Conservation (phyloP, 2,113 vertebrate species). For the Ceuthmochares aereus region DNA sequence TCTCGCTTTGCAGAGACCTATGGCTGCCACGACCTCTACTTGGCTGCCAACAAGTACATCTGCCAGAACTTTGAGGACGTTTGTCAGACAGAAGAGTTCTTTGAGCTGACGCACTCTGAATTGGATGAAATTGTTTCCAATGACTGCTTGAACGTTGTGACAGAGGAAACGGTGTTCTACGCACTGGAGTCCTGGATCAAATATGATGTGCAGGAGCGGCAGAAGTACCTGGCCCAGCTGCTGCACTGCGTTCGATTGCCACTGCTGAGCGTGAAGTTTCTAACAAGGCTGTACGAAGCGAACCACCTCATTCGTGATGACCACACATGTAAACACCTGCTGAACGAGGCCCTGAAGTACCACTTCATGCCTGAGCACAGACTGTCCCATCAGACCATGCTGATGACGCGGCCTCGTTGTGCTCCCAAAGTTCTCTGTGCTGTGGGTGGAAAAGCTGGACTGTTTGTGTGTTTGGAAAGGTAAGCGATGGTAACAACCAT, state of each 20-base stretch:
- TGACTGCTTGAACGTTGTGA: slow-evolving; percentile 95
- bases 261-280: slow-evolving; percentile 95
- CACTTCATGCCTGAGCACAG: slow-evolving; percentile 99
- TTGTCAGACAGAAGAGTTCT: slow-evolving; percentile 94
- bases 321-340: slow-evolving; percentile 94
- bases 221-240: slow-evolving; percentile 92
- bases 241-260: slow-evolving; percentile 95
- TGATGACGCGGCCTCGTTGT: slow-evolving; percentile 91
- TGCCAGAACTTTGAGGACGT: slow-evolving; percentile 98
- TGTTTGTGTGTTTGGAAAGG: slow-evolving; percentile 97
- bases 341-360: slow-evolving; percentile 98
- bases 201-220: slow-evolving; percentile 92
- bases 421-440: slow-evolving; percentile 96
- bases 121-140: slow-evolving; percentile 97
- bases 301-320: slow-evolving; percentile 98
- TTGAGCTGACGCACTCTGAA: slow-evolving; percentile 92
- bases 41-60: slow-evolving; percentile 94
- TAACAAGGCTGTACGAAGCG: slow-evolving; percentile 95
- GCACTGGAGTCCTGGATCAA: slow-evolving; percentile 97
- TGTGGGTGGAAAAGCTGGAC: slow-evolving; percentile 94
- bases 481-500: slow-evolving; percentile 47
- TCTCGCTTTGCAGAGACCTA: slow-evolving; percentile 97
- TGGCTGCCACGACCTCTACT: slow-evolving; percentile 93
- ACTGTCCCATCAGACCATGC: slow-evolving; percentile 93
- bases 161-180: slow-evolving; percentile 94